phyloP scores from a whole-genome alignment of 1,140 invertebrate genomes.

The Probaryconus sp. region DNA sequence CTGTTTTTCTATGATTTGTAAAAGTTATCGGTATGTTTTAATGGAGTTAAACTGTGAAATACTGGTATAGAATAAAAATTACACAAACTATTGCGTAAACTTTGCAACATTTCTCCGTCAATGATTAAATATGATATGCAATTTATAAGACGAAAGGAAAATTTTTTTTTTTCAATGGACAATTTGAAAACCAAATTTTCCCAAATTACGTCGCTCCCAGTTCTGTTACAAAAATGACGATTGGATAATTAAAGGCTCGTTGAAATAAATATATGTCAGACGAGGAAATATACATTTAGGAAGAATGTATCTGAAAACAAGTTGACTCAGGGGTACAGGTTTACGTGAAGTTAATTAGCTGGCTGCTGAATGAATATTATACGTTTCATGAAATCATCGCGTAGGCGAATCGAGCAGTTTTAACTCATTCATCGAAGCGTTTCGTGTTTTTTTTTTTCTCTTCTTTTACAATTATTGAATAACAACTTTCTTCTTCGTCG shows the following conservation, averaged over 20 bases:
- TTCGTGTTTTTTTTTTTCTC: no score
- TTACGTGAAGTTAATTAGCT: constrained; percentile 25
- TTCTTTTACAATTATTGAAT: constrained; percentile 3
- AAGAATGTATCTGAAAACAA: constrained; percentile 12
- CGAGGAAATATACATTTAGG: constrained; percentile 26
- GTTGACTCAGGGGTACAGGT: constrained; percentile 7
- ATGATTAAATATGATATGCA: no score
- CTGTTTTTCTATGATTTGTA: no score
- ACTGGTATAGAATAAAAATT: no score
- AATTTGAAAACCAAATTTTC: no score
- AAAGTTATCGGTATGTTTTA: no score
- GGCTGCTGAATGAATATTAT: constrained; percentile 25
- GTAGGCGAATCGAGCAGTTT: constrained; percentile 23
- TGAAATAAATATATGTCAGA: constrained; percentile 22
- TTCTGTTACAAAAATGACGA: constrained; percentile 9
- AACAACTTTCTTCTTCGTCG: background rate
- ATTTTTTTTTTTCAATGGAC: no score
- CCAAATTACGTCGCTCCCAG: no score
- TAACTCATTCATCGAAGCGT: constrained; percentile 8
- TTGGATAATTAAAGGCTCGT: constrained; percentile 16
- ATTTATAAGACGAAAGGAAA: no score
- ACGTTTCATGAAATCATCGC: constrained; percentile 38
- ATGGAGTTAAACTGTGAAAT: no score
- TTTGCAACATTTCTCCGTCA: no score
- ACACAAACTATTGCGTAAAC: no score